Conservation (phyloP, 2,888 invertebrate genomes). For the Lasioglossum zephyrum region DNA sequence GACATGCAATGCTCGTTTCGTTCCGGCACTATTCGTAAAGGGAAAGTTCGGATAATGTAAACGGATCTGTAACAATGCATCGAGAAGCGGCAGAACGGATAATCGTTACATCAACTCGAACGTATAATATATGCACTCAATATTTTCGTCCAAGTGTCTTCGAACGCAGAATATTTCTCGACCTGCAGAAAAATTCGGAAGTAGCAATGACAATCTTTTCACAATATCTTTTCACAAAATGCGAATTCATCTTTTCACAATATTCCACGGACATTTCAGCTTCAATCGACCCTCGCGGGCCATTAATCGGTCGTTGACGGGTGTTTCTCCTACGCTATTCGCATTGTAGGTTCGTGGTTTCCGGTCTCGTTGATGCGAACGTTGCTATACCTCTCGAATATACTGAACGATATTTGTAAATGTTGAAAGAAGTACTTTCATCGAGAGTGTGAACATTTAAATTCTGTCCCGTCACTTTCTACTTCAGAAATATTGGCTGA, state of each 20-base stretch:
- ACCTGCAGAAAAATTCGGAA: background rate
- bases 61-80: conserved; percentile 53
- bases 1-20: conserved; percentile 51
- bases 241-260: too few species aligned
- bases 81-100: conserved; percentile 32
- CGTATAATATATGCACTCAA: background rate
- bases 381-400: background rate
- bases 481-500: background rate
- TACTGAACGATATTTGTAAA: background rate
- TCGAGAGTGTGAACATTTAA: background rate
- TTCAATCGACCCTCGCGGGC: background rate
- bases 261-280: background rate
- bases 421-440: background rate
- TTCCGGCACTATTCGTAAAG: conserved; percentile 58
- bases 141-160: conserved; percentile 3
- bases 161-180: background rate
- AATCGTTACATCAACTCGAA: conserved; percentile 39
- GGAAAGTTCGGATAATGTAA: conserved; percentile 53
- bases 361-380: background rate
- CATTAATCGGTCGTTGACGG: background rate
- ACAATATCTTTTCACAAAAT: too few species aligned
- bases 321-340: background rate
- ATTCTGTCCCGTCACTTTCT: background rate
- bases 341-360: background rate
- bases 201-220: background rate